These are phyloP conservation scores for Ceratotherium simum DNA, from an alignment of 2,113 vertebrate species.

Conservation along the genomic window DNA sequence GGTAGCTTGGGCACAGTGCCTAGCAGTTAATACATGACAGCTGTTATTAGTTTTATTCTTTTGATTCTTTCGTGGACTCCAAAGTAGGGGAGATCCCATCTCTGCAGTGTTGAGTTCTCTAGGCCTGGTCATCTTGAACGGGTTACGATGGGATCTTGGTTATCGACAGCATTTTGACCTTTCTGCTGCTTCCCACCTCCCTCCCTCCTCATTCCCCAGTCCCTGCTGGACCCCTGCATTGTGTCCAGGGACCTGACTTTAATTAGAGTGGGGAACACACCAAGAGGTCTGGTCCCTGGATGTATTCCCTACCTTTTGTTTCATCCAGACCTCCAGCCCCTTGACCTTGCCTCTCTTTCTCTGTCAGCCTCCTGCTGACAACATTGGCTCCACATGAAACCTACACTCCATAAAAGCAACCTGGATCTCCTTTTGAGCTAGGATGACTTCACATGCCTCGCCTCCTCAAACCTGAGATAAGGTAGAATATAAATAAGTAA, in stretches of 20 bases:
- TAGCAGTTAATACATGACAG: background rate
- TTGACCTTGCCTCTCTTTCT: background rate
- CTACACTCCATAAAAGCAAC: background rate
- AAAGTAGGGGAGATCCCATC: background rate
- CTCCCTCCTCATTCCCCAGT: background rate
- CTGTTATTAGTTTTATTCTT: background rate
- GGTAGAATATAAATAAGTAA: background rate
- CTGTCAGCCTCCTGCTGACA: background rate
- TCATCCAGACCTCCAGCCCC: background rate
- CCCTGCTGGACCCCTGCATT: background rate
- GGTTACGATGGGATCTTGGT: background rate
- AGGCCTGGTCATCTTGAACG: background rate
- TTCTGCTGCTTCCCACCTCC: background rate
- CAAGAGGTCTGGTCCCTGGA: background rate
- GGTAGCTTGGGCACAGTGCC: background rate
- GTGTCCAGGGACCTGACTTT: background rate
- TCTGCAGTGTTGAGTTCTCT: background rate
- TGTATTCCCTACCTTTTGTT: background rate
- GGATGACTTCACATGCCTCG: background rate
- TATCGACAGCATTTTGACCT: background rate
- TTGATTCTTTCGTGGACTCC: background rate
- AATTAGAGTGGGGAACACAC: background rate
- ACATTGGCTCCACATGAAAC: background rate
- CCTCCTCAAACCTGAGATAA: background rate
- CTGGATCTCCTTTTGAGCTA: background rate